Base-by-base conservation (phyloP, 2,113 vertebrate genomes). In the Cervus canadensis region DNA sequence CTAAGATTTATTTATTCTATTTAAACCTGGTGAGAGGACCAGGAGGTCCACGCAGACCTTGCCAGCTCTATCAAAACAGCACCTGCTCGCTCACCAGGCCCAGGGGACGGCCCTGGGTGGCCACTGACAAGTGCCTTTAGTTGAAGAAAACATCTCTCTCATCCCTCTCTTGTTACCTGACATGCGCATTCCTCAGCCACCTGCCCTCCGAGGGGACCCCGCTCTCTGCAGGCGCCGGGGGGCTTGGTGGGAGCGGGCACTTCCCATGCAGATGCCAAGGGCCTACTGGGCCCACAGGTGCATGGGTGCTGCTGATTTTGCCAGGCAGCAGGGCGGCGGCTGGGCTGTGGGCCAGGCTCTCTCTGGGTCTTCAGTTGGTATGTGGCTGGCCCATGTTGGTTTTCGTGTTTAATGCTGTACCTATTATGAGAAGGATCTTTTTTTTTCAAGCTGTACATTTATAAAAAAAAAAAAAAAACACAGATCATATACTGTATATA, bases 1-100 rank as follows among this genome's bases (percentile, higher is more conserved):
- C 99, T 98, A 98, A 99, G 99, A 97, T 97, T 99, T 99, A 99
- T 99, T 99, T 99, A 99, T 99, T 99, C 83, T 99, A 99, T 99
- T 99, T 99, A 99, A 99, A 98, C 98, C 99, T 99, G 98, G 97
- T 97, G 93, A 92, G 89, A 21, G 64, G 97, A 98, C 91, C 10
- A 36, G 92, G 45, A 97, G 87, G 88, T 74, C 91, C 10, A 7
- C 67, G 56, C 21, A 86, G 97, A 97, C 62, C 76, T 97, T 12
- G 57, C 4, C 48, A 94, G 59, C 96, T 97, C 97, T 97, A 97
- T 96, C 88, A 36, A 93, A 99, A 96, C 90, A 98, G 97, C 96
- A 97, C 97, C 96, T 91, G 94, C 98, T 96, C 88, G 74, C 97
- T 96, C 98, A 87, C 97, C 92, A 98, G 98, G 98, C 98, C 97